A percentile compares a stretch with the other conserved stretches of the same genome.
These are phyloP conservation scores for Nomada fabriciana DNA, from an alignment of 2,888 invertebrate genomes.

Conservation along the genomic window DNA sequence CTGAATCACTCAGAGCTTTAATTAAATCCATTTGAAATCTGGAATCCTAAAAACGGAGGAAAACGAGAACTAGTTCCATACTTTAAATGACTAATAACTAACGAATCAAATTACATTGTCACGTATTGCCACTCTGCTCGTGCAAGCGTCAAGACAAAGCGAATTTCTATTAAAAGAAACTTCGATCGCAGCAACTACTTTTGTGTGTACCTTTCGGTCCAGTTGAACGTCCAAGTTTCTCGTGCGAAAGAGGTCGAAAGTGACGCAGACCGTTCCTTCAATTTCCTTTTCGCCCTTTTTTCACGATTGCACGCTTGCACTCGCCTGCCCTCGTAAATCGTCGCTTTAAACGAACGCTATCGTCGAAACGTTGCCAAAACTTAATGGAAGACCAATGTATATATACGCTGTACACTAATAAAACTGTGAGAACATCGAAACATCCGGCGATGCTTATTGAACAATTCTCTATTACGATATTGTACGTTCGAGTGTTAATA, in stretches of 20 bases:
- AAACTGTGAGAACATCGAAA: constrained; percentile 67
- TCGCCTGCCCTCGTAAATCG: constrained; percentile 34
- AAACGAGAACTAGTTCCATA: neutral
- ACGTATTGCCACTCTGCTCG: neutral
- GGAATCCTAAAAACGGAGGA: neutral
- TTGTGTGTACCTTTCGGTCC: constrained; percentile 8
- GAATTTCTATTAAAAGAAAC: constrained; percentile 21
- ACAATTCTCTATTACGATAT: constrained; percentile 64
- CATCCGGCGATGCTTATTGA: constrained; percentile 73
- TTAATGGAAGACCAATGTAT: constrained; percentile 76
- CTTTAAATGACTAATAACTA: too few species aligned
- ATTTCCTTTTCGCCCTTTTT: neutral
- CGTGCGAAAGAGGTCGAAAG: constrained; percentile 22
- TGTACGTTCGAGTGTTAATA: constrained; percentile 52
- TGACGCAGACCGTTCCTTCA: neutral
- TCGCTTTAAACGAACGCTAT: constrained; percentile 42
- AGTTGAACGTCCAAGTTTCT: constrained; percentile 5
- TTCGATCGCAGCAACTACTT: constrained; percentile 1
- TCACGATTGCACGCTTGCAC: neutral
- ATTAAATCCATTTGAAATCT: neutral
- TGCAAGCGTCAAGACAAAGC: neutral
- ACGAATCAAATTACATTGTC: neutral
- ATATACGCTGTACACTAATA: constrained; percentile 75
- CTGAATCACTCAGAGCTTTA: neutral
- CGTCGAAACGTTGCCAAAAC: constrained; percentile 66